phyloP scores from a whole-genome alignment of 2,113 vertebrate species.

The Rhinopomastus cyanomelas region DNA sequence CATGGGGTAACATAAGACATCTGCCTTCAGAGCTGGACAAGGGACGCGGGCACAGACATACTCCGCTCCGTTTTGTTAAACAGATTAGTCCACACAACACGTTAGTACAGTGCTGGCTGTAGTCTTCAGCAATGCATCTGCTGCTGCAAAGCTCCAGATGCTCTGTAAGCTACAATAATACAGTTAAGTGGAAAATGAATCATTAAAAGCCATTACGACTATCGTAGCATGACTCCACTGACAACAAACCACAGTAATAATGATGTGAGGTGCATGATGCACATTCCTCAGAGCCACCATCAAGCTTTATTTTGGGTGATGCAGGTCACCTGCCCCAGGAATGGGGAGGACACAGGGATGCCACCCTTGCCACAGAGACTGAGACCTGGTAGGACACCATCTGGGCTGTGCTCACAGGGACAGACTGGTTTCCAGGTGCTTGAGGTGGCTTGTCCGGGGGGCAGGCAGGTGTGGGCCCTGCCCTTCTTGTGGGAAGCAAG shows the following conservation, averaged over 20 bases:
- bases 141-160: conserved; percentile 14
- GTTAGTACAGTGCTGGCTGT: background rate
- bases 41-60: background rate
- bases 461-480: accelerated
- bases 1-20: background rate
- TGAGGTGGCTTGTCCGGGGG: background rate
- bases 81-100: background rate
- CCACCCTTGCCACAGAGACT: background rate
- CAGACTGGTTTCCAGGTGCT: background rate
- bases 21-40: too few species aligned
- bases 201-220: background rate
- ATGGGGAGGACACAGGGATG: background rate
- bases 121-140: background rate
- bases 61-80: accelerated
- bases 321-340: too few species aligned
- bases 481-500: background rate
- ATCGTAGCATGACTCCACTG: background rate
- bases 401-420: background rate
- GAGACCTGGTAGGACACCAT: accelerated
- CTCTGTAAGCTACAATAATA: conserved; percentile 12
- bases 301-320: background rate
- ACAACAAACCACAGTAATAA: background rate
- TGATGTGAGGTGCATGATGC: accelerated
- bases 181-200: conserved; percentile 49
- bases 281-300: accelerated